Evolutionary conservation across 2,113 vertebrate genomes (phyloP).

Genomic region (Oreochromis tanganicae): DNA sequence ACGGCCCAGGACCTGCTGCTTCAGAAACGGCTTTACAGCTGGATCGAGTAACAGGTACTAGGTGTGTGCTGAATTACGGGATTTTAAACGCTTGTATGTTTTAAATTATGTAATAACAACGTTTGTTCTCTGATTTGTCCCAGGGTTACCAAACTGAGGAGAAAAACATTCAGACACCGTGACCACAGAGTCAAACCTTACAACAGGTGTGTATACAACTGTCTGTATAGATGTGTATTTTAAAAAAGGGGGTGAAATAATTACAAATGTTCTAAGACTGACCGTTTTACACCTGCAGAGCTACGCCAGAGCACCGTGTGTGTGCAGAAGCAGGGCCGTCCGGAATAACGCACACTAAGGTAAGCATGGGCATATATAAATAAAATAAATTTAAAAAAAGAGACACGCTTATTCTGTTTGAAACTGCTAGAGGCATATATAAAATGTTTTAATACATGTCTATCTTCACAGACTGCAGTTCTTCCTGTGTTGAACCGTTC

Average conservation of each 20-base stretch:
- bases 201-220: neutral
- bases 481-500: neutral
- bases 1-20: fast-evolving
- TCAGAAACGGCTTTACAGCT: neutral
- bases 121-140: neutral
- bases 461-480: neutral
- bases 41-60: fast-evolving
- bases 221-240: neutral
- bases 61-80: neutral
- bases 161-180: neutral
- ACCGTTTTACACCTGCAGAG: neutral
- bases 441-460: neutral
- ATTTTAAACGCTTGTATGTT: neutral
- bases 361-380: fast-evolving
- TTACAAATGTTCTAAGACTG: neutral
- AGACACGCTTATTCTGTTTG: neutral
- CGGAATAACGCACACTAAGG: neutral
- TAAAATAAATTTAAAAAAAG: neutral
- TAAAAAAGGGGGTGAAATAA: fast-evolving
- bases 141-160: neutral
- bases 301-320: neutral
- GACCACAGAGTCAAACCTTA: neutral
- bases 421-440: fast-evolving
- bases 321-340: neutral
- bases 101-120: fast-evolving